phyloP scores from a whole-genome alignment of 2,888 invertebrate genomes.

The Prenolepis imparis region DNA sequence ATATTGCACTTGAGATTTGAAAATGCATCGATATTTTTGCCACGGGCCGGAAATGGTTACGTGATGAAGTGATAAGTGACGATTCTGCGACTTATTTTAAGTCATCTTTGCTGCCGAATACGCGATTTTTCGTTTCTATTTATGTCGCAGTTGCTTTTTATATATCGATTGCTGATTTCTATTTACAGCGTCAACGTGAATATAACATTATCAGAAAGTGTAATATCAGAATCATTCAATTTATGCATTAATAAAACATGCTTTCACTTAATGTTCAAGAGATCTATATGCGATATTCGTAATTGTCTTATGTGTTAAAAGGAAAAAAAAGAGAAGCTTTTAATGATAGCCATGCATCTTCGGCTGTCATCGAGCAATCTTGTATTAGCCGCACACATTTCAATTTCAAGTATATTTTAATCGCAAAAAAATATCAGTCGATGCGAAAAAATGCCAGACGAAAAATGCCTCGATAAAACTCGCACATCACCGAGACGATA shows the following conservation, averaged over 20 bases:
- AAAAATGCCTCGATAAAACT: slow-evolving; percentile 39
- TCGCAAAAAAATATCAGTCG: slow-evolving; percentile 24
- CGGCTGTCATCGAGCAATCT: neutral
- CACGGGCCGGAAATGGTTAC: neutral
- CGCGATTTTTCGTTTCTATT: slow-evolving; percentile 1
- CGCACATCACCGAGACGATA: slow-evolving; percentile 46
- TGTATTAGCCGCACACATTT: slow-evolving; percentile 14
- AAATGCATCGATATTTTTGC: slow-evolving; percentile 33
- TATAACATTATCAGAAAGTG: neutral
- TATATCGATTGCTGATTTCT: neutral
- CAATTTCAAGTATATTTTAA: slow-evolving; percentile 5
- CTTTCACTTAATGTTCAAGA: neutral
- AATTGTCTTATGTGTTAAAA: neutral
- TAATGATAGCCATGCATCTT: slow-evolving; percentile 12
- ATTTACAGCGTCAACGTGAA: neutral
- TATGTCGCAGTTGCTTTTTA: neutral
- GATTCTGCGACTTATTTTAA: slow-evolving; percentile 2
- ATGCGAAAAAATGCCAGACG: slow-evolving; percentile 3
- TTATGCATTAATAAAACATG: neutral
- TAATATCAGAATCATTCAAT: neutral
- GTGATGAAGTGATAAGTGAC: neutral
- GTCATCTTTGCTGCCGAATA: neutral
- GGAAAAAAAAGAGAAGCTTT: neutral
- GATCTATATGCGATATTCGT: neutral
- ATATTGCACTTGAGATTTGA: slow-evolving; percentile 35